Evolutionary conservation across 2,113 vertebrate genomes (phyloP), one percentile per base, ranked within the genome.

Genomic region (Xerus inauris): DNA sequence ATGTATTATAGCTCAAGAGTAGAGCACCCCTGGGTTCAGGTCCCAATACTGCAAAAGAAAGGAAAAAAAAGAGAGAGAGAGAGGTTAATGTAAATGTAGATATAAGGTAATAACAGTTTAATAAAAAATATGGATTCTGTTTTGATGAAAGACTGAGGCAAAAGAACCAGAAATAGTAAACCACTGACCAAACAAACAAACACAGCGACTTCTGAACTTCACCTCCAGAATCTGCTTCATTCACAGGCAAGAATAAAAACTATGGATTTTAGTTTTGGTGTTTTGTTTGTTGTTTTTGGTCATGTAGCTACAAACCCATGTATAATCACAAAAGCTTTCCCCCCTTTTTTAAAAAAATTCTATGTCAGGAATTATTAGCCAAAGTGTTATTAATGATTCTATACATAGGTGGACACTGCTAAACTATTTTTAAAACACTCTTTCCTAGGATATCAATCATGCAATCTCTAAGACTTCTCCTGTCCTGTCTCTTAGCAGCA

Each of bases 91-190:
- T 73, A 77, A 51, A 89, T 12, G 38, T 42, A 59, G 22, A 90
- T 38, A 12, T 62, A 83, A 82, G 11, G 12, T 73, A 79, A 84
- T n/a, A 47, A 80, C 6, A 91, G 62, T 30, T 89, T 57, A 89
- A 81, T 57, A 88, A 73, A 67, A 91, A 85, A 65, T 32, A 82
- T 10, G 51, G n/a, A 47, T 45, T 82, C 59, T 54, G 57, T 84
- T 87, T 75, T 84, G 82, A 93, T 59, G 42, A 59, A 8, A 40
- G 75, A 93, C 71, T 40, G n/a, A 77, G 62, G 26, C 64, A 67
- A 97, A 89, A 92, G 47, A 26, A 72, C 26, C 22, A 90, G 76
- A 92, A 89, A 79, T 26, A 85, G 35, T 10, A 57, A 83, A 67
- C 14, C 38, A 47, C 9, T 54, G 35, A 42, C 26, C 24, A 67